A percentile compares a stretch with the other conserved stretches of the same genome.
These are phyloP conservation scores for Actias luna DNA, from an alignment of 2,888 invertebrate species.

Conservation along the genomic window DNA sequence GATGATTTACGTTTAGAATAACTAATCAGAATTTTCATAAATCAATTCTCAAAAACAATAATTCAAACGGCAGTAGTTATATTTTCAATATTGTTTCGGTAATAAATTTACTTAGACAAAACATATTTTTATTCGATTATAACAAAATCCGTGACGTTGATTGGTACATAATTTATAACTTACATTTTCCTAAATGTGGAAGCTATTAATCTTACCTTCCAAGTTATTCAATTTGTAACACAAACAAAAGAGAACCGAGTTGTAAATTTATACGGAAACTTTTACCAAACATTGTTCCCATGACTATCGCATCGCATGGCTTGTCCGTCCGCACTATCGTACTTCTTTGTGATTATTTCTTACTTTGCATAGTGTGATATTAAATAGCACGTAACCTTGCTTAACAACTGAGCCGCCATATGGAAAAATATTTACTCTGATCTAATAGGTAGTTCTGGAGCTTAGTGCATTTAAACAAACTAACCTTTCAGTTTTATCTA, in stretches of 20 bases:
- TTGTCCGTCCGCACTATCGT: too few relatives aligned
- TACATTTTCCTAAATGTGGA: not conserved
- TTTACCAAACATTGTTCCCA: not conserved
- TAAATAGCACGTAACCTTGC: too few relatives aligned
- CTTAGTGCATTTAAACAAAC: too few relatives aligned
- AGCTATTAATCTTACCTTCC: not conserved
- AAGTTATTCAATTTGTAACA: slow-evolving; percentile 4
- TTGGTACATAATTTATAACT: not conserved
- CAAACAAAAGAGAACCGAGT: not conserved
- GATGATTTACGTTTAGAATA: not conserved
- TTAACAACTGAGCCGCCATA: too few relatives aligned
- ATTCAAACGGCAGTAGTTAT: not conserved
- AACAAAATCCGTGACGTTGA: not conserved
- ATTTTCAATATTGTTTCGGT: not conserved
- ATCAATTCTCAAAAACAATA: not conserved
- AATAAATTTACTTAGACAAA: not conserved
- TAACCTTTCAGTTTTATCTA: too few relatives aligned
- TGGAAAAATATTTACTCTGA: too few relatives aligned
- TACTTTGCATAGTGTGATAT: too few relatives aligned
- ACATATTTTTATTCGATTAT: not conserved
- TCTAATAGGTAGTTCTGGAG: too few relatives aligned
- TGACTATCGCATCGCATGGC: too few relatives aligned
- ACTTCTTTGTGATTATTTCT: too few relatives aligned
- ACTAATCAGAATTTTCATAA: not conserved
- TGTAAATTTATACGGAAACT: not conserved